phyloP scores from a whole-genome alignment of 2,113 vertebrate species.

The Opisthocomus hoazin region DNA sequence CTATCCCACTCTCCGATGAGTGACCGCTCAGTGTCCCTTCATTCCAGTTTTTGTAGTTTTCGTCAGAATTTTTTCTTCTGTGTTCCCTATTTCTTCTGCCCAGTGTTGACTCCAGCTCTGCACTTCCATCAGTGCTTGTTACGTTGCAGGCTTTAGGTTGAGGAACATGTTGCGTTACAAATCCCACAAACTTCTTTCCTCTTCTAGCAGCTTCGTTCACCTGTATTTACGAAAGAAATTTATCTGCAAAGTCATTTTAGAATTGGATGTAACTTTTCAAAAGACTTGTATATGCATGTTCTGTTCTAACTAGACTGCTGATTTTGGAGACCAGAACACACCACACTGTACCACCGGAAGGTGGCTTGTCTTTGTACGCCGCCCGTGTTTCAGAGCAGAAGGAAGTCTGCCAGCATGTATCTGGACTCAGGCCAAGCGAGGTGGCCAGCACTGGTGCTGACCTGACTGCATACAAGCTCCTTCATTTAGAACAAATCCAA shows the following conservation, averaged over 20 bases:
- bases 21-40: conserved; percentile 63
- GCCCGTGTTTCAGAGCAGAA: background rate
- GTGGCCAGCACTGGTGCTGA: background rate
- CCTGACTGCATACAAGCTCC: background rate
- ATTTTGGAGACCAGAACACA: background rate
- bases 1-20: conserved; percentile 65
- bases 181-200: conserved; percentile 89
- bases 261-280: background rate
- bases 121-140: conserved; percentile 13
- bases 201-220: conserved; percentile 84
- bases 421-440: background rate
- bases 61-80: conserved; percentile 45
- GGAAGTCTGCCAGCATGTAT: background rate
- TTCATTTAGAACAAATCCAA: background rate
- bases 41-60: conserved; percentile 58
- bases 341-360: background rate
- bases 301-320: background rate
- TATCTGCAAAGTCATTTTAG: background rate
- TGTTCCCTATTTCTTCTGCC: conserved; percentile 32
- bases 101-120: conserved; percentile 31
- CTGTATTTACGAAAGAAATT: conserved; percentile 64
- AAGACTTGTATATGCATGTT: too few relatives aligned
- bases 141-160: conserved; percentile 70
- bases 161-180: conserved; percentile 78
- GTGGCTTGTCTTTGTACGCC: background rate